Evolutionary conservation across 1,140 invertebrate genomes (phyloP).

Genomic region (Drosophila bipectinata): DNA sequence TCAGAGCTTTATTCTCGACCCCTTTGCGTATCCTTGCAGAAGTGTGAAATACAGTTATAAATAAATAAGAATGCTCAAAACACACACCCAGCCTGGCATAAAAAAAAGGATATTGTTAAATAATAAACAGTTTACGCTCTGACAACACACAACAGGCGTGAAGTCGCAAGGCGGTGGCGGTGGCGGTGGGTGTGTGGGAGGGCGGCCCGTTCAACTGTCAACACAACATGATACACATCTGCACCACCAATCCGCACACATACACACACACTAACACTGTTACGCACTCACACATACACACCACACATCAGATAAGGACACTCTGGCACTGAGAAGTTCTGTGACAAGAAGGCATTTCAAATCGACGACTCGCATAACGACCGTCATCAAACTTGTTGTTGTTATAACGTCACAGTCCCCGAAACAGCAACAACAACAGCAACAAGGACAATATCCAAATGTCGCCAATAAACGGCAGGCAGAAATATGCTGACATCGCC

Average conservation of each 20-base stretch:
- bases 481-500: conserved; percentile 75
- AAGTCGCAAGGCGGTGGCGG: conserved; percentile 42
- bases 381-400: conserved; percentile 74
- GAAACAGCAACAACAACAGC: conserved; percentile 19
- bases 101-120: conserved; percentile 69
- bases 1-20: conserved; percentile 4
- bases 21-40: conserved; percentile 30
- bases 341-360: conserved; percentile 68
- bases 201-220: conserved; percentile 47
- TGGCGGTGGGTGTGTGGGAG: conserved; percentile 1
- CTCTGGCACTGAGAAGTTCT: conserved; percentile 14
- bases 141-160: conserved; percentile 69
- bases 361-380: conserved; percentile 74
- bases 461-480: conserved; percentile 70
- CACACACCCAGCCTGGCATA: conserved; percentile 19
- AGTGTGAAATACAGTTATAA: conserved; percentile 67
- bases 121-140: conserved; percentile 76
- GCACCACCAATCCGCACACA: conserved; percentile 13
- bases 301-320: conserved; percentile 3
- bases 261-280: conserved; percentile 16
- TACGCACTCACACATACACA: conserved; percentile 10
- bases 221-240: conserved; percentile 69
- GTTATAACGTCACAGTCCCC: conserved; percentile 40
- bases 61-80: conserved; percentile 66
- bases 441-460: conserved; percentile 46